Percentiles rank a stretch among this genome's conserved stretches.
Conservation (phyloP, 2,797 vertebrate species). For the Notamacropus eugenii region DNA sequence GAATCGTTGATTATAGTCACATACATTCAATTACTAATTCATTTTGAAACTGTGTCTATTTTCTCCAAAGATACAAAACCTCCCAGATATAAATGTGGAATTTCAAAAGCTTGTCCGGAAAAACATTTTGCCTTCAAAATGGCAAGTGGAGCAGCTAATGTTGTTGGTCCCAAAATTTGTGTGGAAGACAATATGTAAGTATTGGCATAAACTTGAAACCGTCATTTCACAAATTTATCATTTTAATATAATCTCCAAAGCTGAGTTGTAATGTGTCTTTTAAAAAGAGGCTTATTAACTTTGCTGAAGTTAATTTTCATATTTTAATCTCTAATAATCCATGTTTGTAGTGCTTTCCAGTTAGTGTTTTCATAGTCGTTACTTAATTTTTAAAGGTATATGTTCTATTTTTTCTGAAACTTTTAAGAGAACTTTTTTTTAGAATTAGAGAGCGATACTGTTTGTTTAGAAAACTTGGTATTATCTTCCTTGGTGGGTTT, state of each 20-base stretch:
- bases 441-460: not conserved
- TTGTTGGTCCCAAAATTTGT: conserved; percentile 97
- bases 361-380: not conserved
- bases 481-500: not conserved
- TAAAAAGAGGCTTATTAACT: not conserved
- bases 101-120: conserved; percentile 92
- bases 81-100: conserved; percentile 90
- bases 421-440: not conserved
- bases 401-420: not conserved
- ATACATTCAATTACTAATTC: not conserved
- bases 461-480: not conserved
- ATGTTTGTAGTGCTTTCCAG: not conserved
- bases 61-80: conserved; percentile 87
- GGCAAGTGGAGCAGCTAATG: conserved; percentile 96
- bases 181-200: conserved; percentile 95
- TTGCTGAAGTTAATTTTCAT: not conserved
- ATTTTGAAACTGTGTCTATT: conserved; percentile 53
- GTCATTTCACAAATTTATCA: not conserved
- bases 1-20: conserved; percentile 3
- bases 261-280: not conserved
- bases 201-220: conserved; percentile 13
- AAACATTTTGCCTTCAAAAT: conserved; percentile 97
- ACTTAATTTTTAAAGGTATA: not conserved
- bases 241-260: not conserved
- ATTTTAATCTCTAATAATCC: not conserved